phyloP scores from a whole-genome alignment of 2,797 vertebrate genomes.

The Poecilia velifera region DNA sequence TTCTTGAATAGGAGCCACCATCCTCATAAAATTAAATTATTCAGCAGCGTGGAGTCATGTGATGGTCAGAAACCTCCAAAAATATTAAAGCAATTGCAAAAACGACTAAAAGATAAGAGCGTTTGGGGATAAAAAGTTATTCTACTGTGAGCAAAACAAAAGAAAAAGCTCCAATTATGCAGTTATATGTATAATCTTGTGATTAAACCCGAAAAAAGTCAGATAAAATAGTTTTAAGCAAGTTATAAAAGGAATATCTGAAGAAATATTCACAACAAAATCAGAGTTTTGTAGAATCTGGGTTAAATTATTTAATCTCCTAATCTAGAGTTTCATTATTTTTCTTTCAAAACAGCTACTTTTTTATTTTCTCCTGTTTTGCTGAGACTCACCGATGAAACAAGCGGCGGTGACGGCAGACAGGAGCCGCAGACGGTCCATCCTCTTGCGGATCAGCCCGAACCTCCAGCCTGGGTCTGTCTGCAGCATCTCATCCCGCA shows the following conservation, averaged over 20 bases:
- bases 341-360: neutral
- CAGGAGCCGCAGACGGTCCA: conserved; percentile 62
- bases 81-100: conserved; percentile 6
- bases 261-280: neutral
- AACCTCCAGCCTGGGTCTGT: conserved; percentile 22
- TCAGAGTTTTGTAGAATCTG: neutral
- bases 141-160: neutral
- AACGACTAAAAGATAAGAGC: conserved; percentile 10
- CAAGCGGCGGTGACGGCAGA: conserved; percentile 61
- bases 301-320: neutral
- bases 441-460: conserved; percentile 62
- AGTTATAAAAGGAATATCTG: neutral
- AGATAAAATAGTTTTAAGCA: neutral
- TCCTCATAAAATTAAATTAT: conserved; percentile 75
- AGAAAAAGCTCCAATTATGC: neutral
- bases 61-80: conserved; percentile 49
- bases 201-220: conserved; percentile 2
- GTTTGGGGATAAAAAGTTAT: neutral
- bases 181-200: neutral
- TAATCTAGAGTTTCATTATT: neutral
- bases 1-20: conserved; percentile 69
- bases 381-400: conserved; percentile 69
- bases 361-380: neutral
- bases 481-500: conserved; percentile 64
- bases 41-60: conserved; percentile 70